Evolutionary conservation across 1,140 invertebrate genomes (phyloP), one percentile per base, ranked within the genome.

Genomic region (Holcopasites calliopsidis): DNA sequence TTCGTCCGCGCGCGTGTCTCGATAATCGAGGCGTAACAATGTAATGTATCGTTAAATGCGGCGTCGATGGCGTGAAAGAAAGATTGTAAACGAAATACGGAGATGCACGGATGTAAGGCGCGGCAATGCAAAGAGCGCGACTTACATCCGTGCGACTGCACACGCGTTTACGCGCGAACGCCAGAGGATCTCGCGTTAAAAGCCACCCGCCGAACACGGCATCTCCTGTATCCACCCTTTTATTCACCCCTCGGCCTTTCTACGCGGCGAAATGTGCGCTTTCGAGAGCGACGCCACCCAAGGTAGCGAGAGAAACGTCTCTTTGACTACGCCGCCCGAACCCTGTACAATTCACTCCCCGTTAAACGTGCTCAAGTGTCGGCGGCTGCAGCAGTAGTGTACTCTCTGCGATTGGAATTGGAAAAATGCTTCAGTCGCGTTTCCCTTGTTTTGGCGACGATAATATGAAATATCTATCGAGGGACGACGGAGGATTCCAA

Each of bases 301-400:
- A 18, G 49, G 50, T 54, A 68, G 40, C 64, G 49, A 54, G 49
- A 54, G 54, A 55, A 68, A 68, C 40, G 64, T 68, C 64, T 68
- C 64, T 68, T 68, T 54, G 64, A 42, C 64, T 68, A n/a, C 49
- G 21, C 31, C 23, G 49, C 4, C 31, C 26, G 26, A 13, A 54
- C 21, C 13, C 23, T 26, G 64, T 54, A 49, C 64, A 68, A 68
- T 68, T 68, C 64, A n/a, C n/a, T 49, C 50, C 64, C 33, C 54
- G 64, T 68, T 68, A 68, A 68, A 68, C 64, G 64, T 68, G 64
- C 64, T 49, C 33, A 68, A 68, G 64, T 68, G 64, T 68, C 35
- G 64, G 33, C 33, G 16, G 64, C 23, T n/a, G n/a, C n/a, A n/a
- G n/a, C 42, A 21, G 40, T 16, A 64, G 69, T 80, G 64, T 64